These are phyloP conservation scores for Athetis lepigone DNA, from an alignment of 2,888 invertebrate species.

Conservation along the genomic window DNA sequence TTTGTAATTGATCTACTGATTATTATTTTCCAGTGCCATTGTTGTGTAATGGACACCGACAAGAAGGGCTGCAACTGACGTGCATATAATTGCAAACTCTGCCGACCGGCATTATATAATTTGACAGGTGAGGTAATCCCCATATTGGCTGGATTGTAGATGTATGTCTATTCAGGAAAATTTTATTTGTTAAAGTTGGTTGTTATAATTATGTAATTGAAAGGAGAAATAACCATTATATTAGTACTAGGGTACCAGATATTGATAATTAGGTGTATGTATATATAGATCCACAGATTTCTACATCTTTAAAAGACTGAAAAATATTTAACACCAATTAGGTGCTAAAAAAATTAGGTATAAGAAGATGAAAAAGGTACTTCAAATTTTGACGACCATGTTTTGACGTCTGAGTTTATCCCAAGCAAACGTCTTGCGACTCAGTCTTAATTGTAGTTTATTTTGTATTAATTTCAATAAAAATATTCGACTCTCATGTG, in stretches of 20 bases:
- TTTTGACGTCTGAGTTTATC: too few species aligned
- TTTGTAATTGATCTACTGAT: conserved; percentile 9
- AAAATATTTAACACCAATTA: too few species aligned
- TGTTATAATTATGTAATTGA: neutral
- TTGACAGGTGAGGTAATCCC: conserved; percentile 23
- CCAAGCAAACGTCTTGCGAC: too few species aligned
- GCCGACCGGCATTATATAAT: conserved; percentile 32
- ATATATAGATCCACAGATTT: too few species aligned
- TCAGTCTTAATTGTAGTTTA: too few species aligned
- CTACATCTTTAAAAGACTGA: too few species aligned
- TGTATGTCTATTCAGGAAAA: conserved; percentile 10
- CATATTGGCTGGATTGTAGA: conserved; percentile 4
- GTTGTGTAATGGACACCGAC: conserved; percentile 33
- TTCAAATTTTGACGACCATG: too few species aligned
- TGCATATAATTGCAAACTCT: conserved; percentile 41
- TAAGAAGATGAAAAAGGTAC: too few species aligned
- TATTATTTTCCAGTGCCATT: neutral
- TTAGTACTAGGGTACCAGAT: too few species aligned
- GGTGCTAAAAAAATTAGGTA: neutral
- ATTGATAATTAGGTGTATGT: too few species aligned
- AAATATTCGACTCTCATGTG: too few species aligned
- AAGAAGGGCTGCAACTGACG: conserved; percentile 51
- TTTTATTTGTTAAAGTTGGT: conserved; percentile 1
- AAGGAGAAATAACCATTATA: neutral
- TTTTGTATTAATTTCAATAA: too few species aligned